A percentile compares a stretch with the other conserved stretches of the same genome.
phyloP scores from a whole-genome alignment of 1,140 invertebrate species.

The Brachionus manjavacas region DNA sequence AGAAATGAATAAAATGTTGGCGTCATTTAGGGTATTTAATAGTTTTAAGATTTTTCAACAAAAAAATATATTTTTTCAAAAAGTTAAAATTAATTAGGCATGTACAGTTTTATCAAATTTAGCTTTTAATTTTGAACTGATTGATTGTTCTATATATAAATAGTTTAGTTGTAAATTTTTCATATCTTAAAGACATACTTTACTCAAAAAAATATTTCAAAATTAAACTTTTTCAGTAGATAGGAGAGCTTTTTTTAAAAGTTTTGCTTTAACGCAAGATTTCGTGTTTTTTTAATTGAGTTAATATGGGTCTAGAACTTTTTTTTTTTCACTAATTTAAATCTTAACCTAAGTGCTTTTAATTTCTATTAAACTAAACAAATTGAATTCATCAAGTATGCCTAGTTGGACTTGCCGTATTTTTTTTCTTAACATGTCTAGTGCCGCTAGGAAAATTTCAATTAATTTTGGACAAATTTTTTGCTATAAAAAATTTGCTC shows the following conservation, averaged over 20 bases:
- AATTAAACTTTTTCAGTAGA: background rate
- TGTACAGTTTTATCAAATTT: too few species aligned
- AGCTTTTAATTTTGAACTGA: background rate
- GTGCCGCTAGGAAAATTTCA: background rate
- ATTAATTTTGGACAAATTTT: background rate
- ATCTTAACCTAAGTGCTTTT: constrained; percentile 3
- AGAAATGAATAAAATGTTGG: too few species aligned
- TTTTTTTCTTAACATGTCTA: background rate
- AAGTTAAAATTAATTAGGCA: too few species aligned
- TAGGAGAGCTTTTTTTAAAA: background rate
- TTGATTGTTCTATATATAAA: background rate
- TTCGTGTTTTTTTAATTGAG: background rate
- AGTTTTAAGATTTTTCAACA: too few species aligned
- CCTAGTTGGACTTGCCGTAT: background rate
- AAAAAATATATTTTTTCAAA: too few species aligned
- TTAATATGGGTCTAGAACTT: background rate
- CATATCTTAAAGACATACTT: background rate
- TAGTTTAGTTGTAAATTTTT: background rate
- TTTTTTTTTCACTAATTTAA: background rate
- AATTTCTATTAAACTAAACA: background rate
- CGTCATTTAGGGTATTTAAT: too few species aligned
- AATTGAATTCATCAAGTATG: background rate
- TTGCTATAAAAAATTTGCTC: background rate
- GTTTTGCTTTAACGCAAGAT: background rate
- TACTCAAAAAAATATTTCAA: background rate